Base-by-base conservation (phyloP, 1,140 invertebrate species). In the Apocrypta bakeri region DNA sequence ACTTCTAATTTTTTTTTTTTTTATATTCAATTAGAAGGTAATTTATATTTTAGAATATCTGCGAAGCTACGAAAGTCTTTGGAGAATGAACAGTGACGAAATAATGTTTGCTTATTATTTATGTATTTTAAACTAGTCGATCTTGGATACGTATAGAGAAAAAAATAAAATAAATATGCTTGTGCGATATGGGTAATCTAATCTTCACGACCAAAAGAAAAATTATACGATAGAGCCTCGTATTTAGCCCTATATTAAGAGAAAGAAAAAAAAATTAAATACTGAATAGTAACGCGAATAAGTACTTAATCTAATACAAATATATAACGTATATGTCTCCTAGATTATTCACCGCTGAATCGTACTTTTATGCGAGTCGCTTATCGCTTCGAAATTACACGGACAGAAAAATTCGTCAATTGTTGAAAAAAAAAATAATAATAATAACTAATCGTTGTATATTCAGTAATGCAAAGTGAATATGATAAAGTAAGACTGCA, bases 251-350 rank as follows among this genome's bases (percentile, higher is more conserved):
- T n/a, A 56, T 6, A 56, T n/a, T 21, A 17, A 4, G 17, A 56
- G 17, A 11, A 56, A 48, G 42, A 48, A 48, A n/a, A 56, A 69
- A 79, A 31, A 61, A 61, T 63, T 27, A 78, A 69, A 85, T 63
- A 72, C 79, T 74, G 71, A 66, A 48, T 17, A 79, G 76, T 78
- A 78, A 68, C 1, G 63, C 42, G n/a, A 40, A 77, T 40, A 68
- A 79, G 48, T 72, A 72, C 66, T 33, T 72, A 79, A 72, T n/a
- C 11, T 61, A 79, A 71, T 72, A 71, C 11, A 79, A 79, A 37
- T 72, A 72, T n/a, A 31, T n/a, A n/a, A n/a, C n/a, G n/a, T 6
- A 77, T 56, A 6, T 56, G 21, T 17, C 0, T 69, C n/a, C 14
- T 27, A 64, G n/a, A 14, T 25, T 33, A 74, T 73, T 80, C 4